Conservation (phyloP, 35 echinoderm and acorn worm genomes). For the Apostichopus californicus region DNA sequence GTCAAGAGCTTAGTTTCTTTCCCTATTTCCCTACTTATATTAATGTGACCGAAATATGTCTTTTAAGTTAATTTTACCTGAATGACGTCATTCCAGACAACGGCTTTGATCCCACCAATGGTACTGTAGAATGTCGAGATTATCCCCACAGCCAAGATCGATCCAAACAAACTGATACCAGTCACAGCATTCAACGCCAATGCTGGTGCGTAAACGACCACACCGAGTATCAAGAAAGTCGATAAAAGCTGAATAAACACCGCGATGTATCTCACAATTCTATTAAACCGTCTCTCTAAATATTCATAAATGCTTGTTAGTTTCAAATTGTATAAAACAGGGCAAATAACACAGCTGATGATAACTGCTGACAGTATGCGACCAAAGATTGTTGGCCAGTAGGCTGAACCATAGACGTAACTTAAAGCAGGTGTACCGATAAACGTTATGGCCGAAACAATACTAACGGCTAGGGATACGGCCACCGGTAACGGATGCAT, state of each 20-base stretch:
- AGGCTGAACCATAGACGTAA: background rate
- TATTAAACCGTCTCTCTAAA: conserved; percentile 26
- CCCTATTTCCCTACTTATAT: background rate
- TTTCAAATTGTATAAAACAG: conserved; percentile 36
- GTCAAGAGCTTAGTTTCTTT: background rate
- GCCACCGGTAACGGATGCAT: conserved; percentile 23
- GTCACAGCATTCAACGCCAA: conserved; percentile 53
- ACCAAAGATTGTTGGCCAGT: background rate
- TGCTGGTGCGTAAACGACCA: conserved; percentile 44
- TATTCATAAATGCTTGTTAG: conserved; percentile 53
- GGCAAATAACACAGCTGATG: background rate
- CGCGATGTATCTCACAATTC: conserved; percentile 1
- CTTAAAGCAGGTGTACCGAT: background rate
- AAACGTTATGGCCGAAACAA: conserved; percentile 30
- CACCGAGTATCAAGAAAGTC: conserved; percentile 10
- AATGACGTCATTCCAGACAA: conserved; percentile 36
- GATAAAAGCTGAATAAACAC: background rate
- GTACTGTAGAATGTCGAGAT: conserved; percentile 53
- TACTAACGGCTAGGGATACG: conserved; percentile 18
- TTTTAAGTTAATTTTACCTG: conserved; percentile 12
- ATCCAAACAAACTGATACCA: conserved; percentile 15
- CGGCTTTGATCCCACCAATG: conserved; percentile 39
- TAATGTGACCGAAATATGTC: background rate
- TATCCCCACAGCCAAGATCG: conserved; percentile 31
- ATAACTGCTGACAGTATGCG: background rate